Percentiles rank a stretch among this genome's conserved stretches.
phyloP scores from a whole-genome alignment of 1,140 invertebrate genomes.

The Scaptomyza montana region DNA sequence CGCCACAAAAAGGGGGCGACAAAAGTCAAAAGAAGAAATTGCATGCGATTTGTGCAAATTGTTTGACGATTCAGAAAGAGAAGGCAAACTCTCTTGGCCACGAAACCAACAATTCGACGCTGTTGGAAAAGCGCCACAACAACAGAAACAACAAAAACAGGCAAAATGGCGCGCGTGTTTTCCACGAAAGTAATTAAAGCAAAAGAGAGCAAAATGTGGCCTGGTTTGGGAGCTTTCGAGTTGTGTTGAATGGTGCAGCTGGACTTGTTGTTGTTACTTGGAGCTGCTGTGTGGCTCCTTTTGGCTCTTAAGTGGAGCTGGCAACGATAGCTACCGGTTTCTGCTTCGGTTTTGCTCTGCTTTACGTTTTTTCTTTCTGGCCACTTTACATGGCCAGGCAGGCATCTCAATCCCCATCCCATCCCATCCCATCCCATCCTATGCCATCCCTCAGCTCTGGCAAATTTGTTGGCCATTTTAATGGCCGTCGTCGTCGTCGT shows the following conservation, averaged over 20 bases:
- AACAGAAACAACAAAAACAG: background rate
- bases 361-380: conserved; percentile 24
- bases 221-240: conserved; percentile 10
- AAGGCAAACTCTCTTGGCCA: conserved; percentile 44
- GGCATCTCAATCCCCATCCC: no score
- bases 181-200: conserved; percentile 75
- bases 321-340: conserved; percentile 66
- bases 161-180: conserved; percentile 71
- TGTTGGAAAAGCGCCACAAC: conserved; percentile 24
- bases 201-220: conserved; percentile 33
- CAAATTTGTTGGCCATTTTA: conserved; percentile 79
- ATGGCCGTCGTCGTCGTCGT: conserved; percentile 55
- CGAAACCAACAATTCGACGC: conserved; percentile 56
- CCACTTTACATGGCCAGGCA: conserved; percentile 63
- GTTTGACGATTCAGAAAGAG: conserved; percentile 79
- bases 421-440: no score
- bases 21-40: conserved; percentile 52
- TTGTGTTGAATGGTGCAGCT: conserved; percentile 14
- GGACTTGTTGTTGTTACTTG: conserved; percentile 13
- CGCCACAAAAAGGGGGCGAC: conserved; percentile 49
- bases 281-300: conserved; percentile 11
- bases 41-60: conserved; percentile 76
- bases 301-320: conserved; percentile 57
- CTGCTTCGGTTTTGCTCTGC: conserved; percentile 32
- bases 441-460: conserved; percentile 29